Percentiles rank a stretch among this genome's conserved stretches.
Evolutionary conservation across 1,140 invertebrate genomes (phyloP).

Genomic region (Eriocheir sinensis): DNA sequence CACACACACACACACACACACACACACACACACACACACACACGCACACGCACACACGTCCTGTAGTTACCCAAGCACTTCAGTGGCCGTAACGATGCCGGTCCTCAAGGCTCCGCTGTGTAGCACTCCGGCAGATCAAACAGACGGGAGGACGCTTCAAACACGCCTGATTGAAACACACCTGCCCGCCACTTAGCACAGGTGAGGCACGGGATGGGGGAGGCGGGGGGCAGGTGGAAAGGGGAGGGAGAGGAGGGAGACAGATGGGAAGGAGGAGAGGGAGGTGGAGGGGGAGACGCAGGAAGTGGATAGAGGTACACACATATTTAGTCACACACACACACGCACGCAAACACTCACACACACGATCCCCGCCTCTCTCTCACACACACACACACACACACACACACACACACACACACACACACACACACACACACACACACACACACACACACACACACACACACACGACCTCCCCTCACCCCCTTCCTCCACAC

Average conservation of each 20-base stretch:
- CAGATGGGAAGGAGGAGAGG: too few species aligned
- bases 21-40: conserved; percentile 22
- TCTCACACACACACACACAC: not conserved
- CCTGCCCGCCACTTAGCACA: not conserved
- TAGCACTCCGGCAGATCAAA: not conserved
- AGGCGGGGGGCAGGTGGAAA: not conserved
- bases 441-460: not conserved
- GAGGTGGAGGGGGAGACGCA: not conserved
- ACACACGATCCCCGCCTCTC: not conserved
- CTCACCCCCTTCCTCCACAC: not conserved
- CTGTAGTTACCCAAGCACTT: not conserved
- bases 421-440: conserved; percentile 30
- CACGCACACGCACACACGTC: not conserved
- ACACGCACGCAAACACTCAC: not conserved
- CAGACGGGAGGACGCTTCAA: not conserved
- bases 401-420: not conserved
- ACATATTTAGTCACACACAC: not conserved
- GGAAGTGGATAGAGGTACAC: not conserved
- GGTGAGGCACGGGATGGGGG: not conserved
- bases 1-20: conserved; percentile 22
- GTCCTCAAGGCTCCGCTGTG: not conserved
- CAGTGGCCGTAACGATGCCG: not conserved
- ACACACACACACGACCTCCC: conserved; percentile 28
- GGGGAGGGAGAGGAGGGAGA: not conserved
- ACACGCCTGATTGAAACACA: conserved; percentile 10